Conservation (phyloP, 2,888 invertebrate genomes). For the Bibio marci region DNA sequence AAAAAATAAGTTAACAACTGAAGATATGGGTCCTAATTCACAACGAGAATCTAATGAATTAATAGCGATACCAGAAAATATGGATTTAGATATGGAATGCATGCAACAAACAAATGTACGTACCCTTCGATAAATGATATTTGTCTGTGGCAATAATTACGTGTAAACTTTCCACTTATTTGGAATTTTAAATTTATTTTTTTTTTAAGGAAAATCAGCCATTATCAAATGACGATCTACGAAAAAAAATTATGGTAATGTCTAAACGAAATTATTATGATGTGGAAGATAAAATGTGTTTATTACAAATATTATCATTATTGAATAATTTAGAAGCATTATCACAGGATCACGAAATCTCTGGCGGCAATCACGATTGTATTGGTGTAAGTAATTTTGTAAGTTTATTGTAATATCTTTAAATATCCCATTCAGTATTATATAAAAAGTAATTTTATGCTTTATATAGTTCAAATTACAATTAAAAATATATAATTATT, state of each 20-base stretch:
- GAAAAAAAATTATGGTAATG: slow-evolving; percentile 18
- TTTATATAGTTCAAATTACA: background rate
- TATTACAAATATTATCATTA: slow-evolving; percentile 43
- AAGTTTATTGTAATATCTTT: background rate
- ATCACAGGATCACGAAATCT: slow-evolving; percentile 19
- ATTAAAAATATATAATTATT: background rate
- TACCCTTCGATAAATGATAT: too few species aligned
- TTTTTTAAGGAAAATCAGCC: slow-evolving; percentile 13
- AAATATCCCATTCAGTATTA: background rate
- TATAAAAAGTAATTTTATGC: too few species aligned
- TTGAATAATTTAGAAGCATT: slow-evolving; percentile 42
- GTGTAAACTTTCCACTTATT: too few species aligned
- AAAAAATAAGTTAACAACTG: too few species aligned
- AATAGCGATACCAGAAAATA: too few species aligned
- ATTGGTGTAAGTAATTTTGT: background rate
- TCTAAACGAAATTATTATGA: slow-evolving; percentile 19
- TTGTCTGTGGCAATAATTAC: too few species aligned
- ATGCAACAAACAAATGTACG: too few species aligned
- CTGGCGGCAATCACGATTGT: slow-evolving; percentile 35
- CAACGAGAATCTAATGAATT: too few species aligned
- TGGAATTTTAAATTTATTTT: too few species aligned
- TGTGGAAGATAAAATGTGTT: slow-evolving; percentile 40
- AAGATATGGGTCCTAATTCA: too few species aligned
- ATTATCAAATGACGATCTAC: slow-evolving; percentile 19
- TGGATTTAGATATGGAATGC: too few species aligned